These are phyloP conservation scores for Gambusia affinis DNA, from an alignment of 2,113 vertebrate genomes.

Conservation along the genomic window DNA sequence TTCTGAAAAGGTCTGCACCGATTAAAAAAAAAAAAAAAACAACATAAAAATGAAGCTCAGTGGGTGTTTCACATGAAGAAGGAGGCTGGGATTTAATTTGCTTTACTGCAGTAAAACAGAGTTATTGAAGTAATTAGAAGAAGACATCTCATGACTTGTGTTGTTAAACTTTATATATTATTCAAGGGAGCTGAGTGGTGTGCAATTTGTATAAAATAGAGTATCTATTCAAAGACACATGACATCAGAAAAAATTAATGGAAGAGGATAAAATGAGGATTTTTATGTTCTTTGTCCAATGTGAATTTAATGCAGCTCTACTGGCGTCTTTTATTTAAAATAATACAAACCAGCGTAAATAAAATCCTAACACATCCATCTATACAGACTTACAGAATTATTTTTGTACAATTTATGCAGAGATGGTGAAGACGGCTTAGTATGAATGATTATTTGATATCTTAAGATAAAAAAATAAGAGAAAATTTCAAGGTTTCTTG, in stretches of 20 bases:
- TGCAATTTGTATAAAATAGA: background rate
- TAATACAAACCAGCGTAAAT: too few species aligned
- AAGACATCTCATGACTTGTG: background rate
- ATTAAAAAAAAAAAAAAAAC: background rate
- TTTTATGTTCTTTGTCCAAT: background rate
- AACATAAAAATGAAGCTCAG: background rate
- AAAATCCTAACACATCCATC: too few species aligned
- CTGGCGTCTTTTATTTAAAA: too few species aligned
- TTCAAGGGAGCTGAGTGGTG: background rate
- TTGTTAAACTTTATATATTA: too few species aligned
- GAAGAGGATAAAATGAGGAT: background rate
- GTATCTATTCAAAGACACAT: background rate
- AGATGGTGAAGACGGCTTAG: too few species aligned
- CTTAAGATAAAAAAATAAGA: too few species aligned
- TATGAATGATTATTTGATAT: too few species aligned
- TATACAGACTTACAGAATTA: too few species aligned
- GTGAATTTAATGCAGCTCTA: background rate
- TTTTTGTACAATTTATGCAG: too few species aligned
- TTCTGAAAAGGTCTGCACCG: constrained; percentile 88
- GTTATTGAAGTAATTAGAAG: background rate
- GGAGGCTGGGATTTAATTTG: constrained; percentile 18
- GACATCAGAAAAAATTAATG: background rate
- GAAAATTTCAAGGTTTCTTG: too few species aligned
- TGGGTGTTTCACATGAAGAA: constrained; percentile 22
- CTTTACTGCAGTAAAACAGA: background rate